Base-by-base conservation (phyloP, 2,888 invertebrate species). In the Noctua fimbriata region DNA sequence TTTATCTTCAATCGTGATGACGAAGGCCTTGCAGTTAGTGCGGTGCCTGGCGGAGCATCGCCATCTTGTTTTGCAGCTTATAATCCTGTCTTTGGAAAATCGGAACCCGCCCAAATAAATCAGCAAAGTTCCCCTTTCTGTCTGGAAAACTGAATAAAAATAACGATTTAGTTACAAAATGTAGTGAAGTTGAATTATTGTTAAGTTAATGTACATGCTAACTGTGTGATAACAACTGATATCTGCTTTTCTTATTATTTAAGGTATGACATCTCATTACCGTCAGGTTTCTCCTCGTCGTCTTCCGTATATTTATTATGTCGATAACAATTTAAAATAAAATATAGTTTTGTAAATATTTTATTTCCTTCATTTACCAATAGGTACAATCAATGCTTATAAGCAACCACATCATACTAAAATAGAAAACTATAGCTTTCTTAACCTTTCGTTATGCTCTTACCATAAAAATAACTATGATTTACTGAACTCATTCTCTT, bases 11-110 rank as follows among this genome's bases (percentile, higher is more conserved):
- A 81, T 5, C 1, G 89, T 89, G 24, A 67, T 55, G 47, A 89
- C n/a, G 36, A 16, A 77, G 4, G 89, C 89, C 14, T 73, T 85
- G 66, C 89, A 89, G 16, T 78, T 83, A 9, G 73, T 80, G 12
- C 87, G 81, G 14, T 79, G 6, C 85, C 89, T 92, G 0, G 89
- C 92, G 5, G 94, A 93, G 49, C 94, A 94, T 0, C 90, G 83
- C 94, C 94, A 94, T 52, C 91, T 81, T 1, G 80, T 90, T 66
- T 86, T 92, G 10, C 36, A 14, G 4, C 90, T 89, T 5, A 65
- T 21, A 1, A 81, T 77, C 6, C 72, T 58, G 47, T 90, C 86
- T 24, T 84, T 78, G 52, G 84, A 90, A 75, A 87, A 90, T 0
- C 85, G 86, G 49, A 75, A 86, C 2, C 84, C 84, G 0, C 32